These are phyloP conservation scores for Aphelenchoides bicaudatus DNA, from an alignment of 2,888 invertebrate genomes.

Conservation along the genomic window DNA sequence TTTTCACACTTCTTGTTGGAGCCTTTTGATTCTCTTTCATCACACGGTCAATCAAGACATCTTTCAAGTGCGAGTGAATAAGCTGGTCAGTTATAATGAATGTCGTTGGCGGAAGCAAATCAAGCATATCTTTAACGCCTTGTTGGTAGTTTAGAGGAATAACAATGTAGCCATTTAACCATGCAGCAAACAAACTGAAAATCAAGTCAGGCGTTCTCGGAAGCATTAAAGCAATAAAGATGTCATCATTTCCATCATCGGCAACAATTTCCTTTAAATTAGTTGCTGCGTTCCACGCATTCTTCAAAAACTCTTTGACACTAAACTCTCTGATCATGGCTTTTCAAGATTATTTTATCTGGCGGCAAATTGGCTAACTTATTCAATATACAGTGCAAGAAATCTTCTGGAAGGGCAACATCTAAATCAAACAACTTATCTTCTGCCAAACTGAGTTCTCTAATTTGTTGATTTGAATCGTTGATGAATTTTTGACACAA, in stretches of 20 bases:
- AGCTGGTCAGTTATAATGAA: slow-evolving; percentile 5
- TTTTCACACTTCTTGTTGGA: no score
- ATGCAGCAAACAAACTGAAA: not conserved
- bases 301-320: not conserved
- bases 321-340: not conserved
- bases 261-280: not conserved
- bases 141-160: not conserved
- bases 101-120: not conserved
- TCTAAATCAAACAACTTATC: no score
- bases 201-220: not conserved
- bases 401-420: no score
- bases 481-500: no score
- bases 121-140: not conserved
- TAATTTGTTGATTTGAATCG: no score
- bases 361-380: not conserved
- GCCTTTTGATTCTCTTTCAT: not conserved
- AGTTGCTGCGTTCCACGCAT: not conserved
- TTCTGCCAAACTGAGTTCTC: no score
- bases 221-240: not conserved
- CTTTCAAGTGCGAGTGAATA: not conserved
- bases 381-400: not conserved
- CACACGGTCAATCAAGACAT: not conserved
- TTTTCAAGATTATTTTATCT: not conserved
- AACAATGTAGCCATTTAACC: not conserved
- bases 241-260: not conserved